Conservation (phyloP, 2,888 invertebrate genomes). For the Nomada goodeniana region DNA sequence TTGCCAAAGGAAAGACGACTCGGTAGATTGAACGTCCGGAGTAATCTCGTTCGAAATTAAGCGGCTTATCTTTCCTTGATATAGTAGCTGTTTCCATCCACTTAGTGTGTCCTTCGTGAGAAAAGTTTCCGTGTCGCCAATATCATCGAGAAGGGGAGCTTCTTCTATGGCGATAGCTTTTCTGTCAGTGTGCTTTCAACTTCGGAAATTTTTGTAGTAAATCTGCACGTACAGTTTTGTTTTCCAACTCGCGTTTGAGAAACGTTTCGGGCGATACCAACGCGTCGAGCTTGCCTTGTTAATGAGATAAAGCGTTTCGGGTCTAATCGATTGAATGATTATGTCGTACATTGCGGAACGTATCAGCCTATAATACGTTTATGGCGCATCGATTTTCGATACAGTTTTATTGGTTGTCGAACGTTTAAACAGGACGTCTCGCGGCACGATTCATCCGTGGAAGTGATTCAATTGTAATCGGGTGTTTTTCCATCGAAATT, state of each 20-base stretch:
- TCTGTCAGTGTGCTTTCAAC: no score
- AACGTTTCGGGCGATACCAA: neutral
- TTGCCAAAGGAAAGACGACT: constrained; percentile 66
- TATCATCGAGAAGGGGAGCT: constrained; percentile 22
- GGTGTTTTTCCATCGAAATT: no score
- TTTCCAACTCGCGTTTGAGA: neutral
- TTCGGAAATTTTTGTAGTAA: no score
- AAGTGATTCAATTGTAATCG: neutral
- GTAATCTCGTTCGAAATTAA: constrained; percentile 73
- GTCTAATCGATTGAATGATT: neutral
- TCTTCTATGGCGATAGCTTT: no score
- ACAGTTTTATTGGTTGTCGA: neutral
- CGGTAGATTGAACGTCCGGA: constrained; percentile 69
- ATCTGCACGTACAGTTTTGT: no score
- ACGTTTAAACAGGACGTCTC: neutral
- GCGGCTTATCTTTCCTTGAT: constrained; percentile 70
- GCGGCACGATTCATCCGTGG: neutral
- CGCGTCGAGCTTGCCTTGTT: no score
- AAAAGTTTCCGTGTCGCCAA: constrained; percentile 44
- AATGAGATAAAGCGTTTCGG: neutral
- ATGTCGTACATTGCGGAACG: neutral
- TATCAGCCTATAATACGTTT: constrained; percentile 5
- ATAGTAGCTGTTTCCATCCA: constrained; percentile 53
- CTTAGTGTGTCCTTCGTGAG: constrained; percentile 52
- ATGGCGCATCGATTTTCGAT: constrained; percentile 1